phyloP scores from a whole-genome alignment of 2,888 invertebrate genomes.

The Ormyrus labotus region DNA sequence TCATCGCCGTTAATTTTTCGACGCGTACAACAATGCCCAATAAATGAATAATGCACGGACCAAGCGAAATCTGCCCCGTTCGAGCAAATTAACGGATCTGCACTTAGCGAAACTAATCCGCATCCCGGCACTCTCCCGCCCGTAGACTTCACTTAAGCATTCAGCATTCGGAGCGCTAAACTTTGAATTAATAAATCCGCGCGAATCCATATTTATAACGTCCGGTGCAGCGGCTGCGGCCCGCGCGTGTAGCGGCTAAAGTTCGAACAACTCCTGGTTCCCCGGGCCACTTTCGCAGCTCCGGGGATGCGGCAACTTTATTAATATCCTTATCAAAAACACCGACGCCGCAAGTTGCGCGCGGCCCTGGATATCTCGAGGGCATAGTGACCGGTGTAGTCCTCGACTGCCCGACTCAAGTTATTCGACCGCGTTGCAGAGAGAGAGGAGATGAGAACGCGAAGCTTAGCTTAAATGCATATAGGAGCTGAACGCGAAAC shows the following conservation, averaged over 20 bases:
- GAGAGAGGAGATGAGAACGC: too few species aligned
- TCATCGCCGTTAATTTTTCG: too few species aligned
- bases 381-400: slow-evolving; percentile 66
- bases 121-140: too few species aligned
- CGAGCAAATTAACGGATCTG: too few species aligned
- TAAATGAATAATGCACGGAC: too few species aligned
- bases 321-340: slow-evolving; percentile 73
- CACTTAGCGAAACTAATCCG: too few species aligned
- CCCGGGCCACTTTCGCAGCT: slow-evolving; percentile 26
- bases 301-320: slow-evolving; percentile 65
- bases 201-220: slow-evolving; percentile 44
- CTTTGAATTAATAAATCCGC: slow-evolving; percentile 51
- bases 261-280: neutral
- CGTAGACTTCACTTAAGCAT: too few species aligned
- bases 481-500: too few species aligned
- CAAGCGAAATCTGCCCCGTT: too few species aligned
- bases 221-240: neutral
- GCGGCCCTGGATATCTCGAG: slow-evolving; percentile 66
- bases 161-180: neutral
- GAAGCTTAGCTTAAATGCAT: neutral
- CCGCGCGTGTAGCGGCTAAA: neutral
- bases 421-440: too few species aligned
- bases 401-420: too few species aligned
- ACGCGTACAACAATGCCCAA: too few species aligned
- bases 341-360: slow-evolving; percentile 58